These are phyloP conservation scores for Darevskia mixta DNA, from an alignment of 2,797 vertebrate species.

Conservation along the genomic window DNA sequence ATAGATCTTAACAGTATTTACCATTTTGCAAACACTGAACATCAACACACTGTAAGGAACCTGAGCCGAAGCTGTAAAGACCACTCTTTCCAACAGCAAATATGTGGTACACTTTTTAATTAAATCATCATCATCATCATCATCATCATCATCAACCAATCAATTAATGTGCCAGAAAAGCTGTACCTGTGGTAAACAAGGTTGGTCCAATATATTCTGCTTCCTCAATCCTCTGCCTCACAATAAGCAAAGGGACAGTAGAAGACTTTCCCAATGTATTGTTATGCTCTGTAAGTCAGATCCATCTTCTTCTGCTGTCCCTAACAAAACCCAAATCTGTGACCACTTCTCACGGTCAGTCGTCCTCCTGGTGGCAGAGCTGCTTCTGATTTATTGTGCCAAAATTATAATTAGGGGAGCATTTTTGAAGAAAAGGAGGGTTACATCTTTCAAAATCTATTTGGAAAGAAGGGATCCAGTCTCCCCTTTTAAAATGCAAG, in stretches of 20 bases:
- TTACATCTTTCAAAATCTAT: constrained; percentile 34
- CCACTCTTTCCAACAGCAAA: background rate
- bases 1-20: background rate
- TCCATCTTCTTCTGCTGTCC: background rate
- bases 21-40: background rate
- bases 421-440: background rate
- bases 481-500: constrained; percentile 29
- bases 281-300: background rate
- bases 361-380: background rate
- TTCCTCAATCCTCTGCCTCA: background rate
- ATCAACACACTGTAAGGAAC: too few species aligned
- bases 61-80: background rate
- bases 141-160: too few species aligned
- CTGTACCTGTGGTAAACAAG: background rate
- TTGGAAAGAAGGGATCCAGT: constrained; percentile 17
- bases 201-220: background rate
- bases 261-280: background rate
- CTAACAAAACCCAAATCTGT: background rate
- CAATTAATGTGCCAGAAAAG: background rate
- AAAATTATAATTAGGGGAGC: constrained; percentile 2
- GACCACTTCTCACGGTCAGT: background rate
- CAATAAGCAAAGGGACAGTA: background rate
- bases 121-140: too few species aligned
- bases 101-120: fast-evolving
- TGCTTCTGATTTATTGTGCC: background rate